Base-by-base conservation (phyloP, 2,888 invertebrate species). In the Pseudococcus jackbeardsleyi region DNA sequence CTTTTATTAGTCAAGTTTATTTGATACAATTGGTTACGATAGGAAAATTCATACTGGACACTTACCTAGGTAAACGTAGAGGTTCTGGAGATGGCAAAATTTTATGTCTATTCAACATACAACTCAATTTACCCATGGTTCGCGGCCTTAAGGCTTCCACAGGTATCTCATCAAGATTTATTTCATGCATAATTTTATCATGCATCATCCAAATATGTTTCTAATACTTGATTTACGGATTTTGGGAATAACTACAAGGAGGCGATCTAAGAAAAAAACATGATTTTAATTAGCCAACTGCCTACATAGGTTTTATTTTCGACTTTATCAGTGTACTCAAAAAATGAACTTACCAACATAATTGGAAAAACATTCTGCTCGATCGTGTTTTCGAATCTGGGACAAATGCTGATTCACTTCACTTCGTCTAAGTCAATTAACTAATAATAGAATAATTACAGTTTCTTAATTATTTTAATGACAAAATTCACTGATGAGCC, bases 1-100 rank as follows among this genome's bases (percentile, higher is more conserved):
- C 42, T n/a, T 17, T 54, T 6, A 50, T 8, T 17, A 15, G 17
- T 12, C 15, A 50, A 50, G 26, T 50, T 15, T 17, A 17, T 46
- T 1, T 50, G 17, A 12, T 8, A 50, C 50, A 17, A 46, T 12
- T 1, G 3, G 1, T 33, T 50, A n/a, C n/a, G 50, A 50, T 50
- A 15, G n/a, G 9, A 50, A 15, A 50, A 50, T 50, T 46, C 22
- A 15, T n/a, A 6, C 19, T 48, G 7, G 9, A 8, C 7, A 26
- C 4, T 22, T 85, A 85, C 85, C 85, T 85, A 9, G 85, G 85
- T 42, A 85, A 85, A 9, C 85, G 9, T 26, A 33, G 11, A 12
- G 85, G 85, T 7, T 82, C 72, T 5, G 72, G 79, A n/a, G 85
- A 85, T 9, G 54, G 26, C 11, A 85, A 59, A 85, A 85, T 64